Conservation (phyloP, 2,888 invertebrate species). For the Chloromyia formosa region DNA sequence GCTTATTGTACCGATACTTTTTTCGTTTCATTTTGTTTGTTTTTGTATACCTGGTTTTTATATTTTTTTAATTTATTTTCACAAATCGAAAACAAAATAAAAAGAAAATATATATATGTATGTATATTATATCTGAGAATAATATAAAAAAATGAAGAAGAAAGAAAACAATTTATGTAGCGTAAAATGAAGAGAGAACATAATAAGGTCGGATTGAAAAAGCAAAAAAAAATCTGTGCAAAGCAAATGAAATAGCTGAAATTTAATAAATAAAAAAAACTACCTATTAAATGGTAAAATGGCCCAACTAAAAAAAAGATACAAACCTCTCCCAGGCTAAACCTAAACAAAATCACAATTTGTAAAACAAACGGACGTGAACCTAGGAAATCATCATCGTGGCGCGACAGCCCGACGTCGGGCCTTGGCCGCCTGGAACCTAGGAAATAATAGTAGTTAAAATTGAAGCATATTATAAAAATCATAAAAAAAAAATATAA, state of each 20-base stretch:
- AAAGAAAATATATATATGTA: conserved; percentile 41
- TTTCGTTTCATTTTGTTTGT: no score
- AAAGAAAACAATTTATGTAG: neutral
- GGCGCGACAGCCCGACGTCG: no score
- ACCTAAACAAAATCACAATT: no score
- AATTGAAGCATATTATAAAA: neutral
- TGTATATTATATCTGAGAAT: no score
- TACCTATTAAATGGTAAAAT: no score
- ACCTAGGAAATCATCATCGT: no score
- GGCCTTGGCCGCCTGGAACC: no score
- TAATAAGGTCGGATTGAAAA: neutral
- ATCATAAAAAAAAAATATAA: neutral
- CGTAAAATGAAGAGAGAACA: neutral
- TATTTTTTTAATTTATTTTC: conserved; percentile 49
- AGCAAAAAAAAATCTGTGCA: conserved; percentile 8
- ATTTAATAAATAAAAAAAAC: conserved; percentile 2
- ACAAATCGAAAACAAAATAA: conserved; percentile 27
- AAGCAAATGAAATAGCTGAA: conserved; percentile 13
- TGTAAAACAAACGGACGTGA: no score
- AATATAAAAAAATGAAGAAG: no score
- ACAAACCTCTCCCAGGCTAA: no score
- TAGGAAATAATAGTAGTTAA: conserved; percentile 6
- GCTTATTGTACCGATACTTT: no score
- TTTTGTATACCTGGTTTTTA: conserved; percentile 42
- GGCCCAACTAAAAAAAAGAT: no score